Conservation (phyloP, 2,113 vertebrate species). For the Abramis brama region DNA sequence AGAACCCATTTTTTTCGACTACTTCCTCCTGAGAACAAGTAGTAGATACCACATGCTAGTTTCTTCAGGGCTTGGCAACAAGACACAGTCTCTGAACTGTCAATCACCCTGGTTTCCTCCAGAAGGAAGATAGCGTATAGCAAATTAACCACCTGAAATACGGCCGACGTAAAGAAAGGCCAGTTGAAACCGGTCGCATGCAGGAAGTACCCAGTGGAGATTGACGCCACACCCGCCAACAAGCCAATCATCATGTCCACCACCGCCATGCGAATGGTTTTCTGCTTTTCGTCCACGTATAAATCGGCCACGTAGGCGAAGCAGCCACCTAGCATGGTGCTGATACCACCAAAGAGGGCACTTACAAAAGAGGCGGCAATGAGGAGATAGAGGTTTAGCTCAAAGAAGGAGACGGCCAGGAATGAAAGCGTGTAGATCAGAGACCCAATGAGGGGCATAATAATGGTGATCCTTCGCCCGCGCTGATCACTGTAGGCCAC, state of each 20-base stretch:
- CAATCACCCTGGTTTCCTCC: slow-evolving; percentile 75
- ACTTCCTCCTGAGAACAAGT: slow-evolving; percentile 78
- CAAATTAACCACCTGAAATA: slow-evolving; percentile 77
- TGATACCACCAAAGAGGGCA: slow-evolving; percentile 84
- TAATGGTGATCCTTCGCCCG: slow-evolving; percentile 87
- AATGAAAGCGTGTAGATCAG: slow-evolving; percentile 75
- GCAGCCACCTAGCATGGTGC: slow-evolving; percentile 87
- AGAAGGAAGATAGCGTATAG: slow-evolving; percentile 85
- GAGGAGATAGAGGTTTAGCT: slow-evolving; percentile 82
- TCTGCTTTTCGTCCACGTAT: slow-evolving; percentile 80
- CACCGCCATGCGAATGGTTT: slow-evolving; percentile 87
- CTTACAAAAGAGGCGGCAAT: slow-evolving; percentile 77
- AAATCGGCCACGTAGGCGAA: slow-evolving; percentile 90
- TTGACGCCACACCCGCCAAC: slow-evolving; percentile 81
- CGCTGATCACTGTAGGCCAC: slow-evolving; percentile 86
- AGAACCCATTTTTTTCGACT: slow-evolving; percentile 71
- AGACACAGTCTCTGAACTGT: not conserved
- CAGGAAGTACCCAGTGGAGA: slow-evolving; percentile 90
- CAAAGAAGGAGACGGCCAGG: slow-evolving; percentile 79
- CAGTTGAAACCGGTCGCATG: slow-evolving; percentile 83
- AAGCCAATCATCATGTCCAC: slow-evolving; percentile 89
- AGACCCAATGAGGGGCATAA: slow-evolving; percentile 82
- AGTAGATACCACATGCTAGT: slow-evolving; percentile 76
- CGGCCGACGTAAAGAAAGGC: slow-evolving; percentile 80
- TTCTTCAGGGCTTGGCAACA: slow-evolving; percentile 61